Base-by-base conservation (phyloP, 1,140 invertebrate genomes). In the Pseudomyrmex gracilis region DNA sequence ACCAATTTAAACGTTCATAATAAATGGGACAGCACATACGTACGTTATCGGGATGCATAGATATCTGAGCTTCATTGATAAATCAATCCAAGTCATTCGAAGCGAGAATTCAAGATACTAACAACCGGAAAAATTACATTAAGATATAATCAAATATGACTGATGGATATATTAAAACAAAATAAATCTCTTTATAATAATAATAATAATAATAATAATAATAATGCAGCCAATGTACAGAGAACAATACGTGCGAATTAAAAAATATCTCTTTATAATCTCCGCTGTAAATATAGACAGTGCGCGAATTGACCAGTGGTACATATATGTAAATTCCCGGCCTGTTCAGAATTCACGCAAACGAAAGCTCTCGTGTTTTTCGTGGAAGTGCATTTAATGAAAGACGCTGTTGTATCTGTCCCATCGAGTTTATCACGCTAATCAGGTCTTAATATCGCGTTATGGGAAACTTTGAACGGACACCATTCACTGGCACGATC, bases 381-480 rank as follows among this genome's bases (percentile, higher is more conserved):
- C 73, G 51, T 53, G 20, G 47, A 64, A 66, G 71, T 61, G 12
- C 51, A 12, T 57, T 15, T 49, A 58, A 84, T 86, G 73, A 86
- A 84, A 84, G 74, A 45, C 66, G 8, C 53, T 53, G 84, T 86
- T 86, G 83, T 86, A 70, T 77, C 67, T 61, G 60, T 77, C 58
- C 73, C 61, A 66, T 78, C 51, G 66, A 74, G 76, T 84, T 84
- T 78, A 83, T 86, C 85, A 58, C 51, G 24, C 68, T 86, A 86
- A 86, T 84, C 82, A 86, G 74, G 73, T 47, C 83, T 86, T 78
- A 84, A 84, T 84, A 84, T 86, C 82, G 73, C 55, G 64, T 86
- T 84, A 71, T 73, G 68, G 77, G 78, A 85, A 82, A 82, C 67
- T 82, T 57, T 80, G 67, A 82, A 85, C 83, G 83, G 78, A 85